Evolutionary conservation across 2,113 vertebrate species (phyloP), one percentile per base, ranked within the genome.

Genomic region (Ornithorhynchus anatinus): DNA sequence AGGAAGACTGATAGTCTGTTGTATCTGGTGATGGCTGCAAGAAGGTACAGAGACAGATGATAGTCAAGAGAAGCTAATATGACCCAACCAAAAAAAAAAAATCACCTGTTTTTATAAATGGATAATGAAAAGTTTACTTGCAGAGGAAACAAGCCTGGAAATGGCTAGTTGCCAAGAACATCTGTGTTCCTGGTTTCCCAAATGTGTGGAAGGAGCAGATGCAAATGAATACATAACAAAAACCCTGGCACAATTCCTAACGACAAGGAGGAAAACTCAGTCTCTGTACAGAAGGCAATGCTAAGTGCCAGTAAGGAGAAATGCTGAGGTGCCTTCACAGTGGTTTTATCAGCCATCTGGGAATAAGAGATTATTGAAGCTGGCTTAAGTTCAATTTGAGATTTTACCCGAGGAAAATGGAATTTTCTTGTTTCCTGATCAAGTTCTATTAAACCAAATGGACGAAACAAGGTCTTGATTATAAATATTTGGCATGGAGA

Each of bases 91-190:
- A 42, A 23, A 87, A 42, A 23, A 87, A n/a, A n/a, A n/a, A 76
- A 36, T 52, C 56, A 45, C 7, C 19, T 31, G 25, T 19, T 58
- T 72, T 75, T 65, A 75, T 69, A 79, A 79, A 79, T 67, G 27
- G 25, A 20, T 64, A 81, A 68, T 59, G 72, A 79, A 79, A 68
- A 68, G 59, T 72, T 84, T 75, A 64, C 43, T 77, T 72, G 53
- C 67, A 67, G 66, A 67, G 47, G 65, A 83, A 77, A 77, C 54
- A 69, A 77, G 59, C 39, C 56, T 79, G 39, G 48, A 63, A 53
- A 38, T 84, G 78, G 72, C 80, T 23, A 7, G 53, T 36, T 63
- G 57, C 82, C 78, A 87, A 85, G 69, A 75, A 72, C 59, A 72
- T 69, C 77, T 84, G 82, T 75, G 48, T 75, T 81, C 69, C 36